phyloP scores from a whole-genome alignment of 2,888 invertebrate species.

The Smittia sp. region DNA sequence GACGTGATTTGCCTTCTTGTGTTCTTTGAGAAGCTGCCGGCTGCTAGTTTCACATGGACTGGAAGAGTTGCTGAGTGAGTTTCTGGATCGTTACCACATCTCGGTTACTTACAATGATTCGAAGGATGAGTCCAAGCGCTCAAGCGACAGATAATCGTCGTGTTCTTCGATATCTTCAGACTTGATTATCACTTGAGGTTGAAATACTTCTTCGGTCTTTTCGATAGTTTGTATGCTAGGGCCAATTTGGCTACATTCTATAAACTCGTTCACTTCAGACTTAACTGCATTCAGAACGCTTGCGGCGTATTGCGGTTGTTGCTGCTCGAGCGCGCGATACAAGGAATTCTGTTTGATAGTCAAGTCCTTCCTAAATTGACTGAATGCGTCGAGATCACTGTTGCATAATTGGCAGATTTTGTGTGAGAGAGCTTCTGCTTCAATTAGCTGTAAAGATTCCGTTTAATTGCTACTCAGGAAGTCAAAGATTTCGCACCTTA shows the following conservation, averaged over 20 bases:
- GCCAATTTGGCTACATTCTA: background rate
- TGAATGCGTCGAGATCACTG: constrained; percentile 25
- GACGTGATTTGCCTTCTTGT: background rate
- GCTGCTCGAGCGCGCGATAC: background rate
- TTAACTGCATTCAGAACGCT: background rate
- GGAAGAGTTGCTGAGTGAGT: too few relatives aligned
- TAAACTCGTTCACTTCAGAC: background rate
- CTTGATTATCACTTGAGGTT: background rate
- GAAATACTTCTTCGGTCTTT: background rate
- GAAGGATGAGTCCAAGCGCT: background rate
- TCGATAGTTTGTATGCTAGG: background rate
- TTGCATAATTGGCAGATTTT: constrained; percentile 22
- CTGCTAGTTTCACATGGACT: too few relatives aligned
- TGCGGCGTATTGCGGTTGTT: background rate
- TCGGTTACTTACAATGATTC: too few relatives aligned
- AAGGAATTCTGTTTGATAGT: background rate
- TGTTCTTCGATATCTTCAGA: background rate
- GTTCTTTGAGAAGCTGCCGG: background rate
- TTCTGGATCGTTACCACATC: too few relatives aligned
- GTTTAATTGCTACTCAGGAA: background rate
- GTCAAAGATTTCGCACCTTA: constrained; percentile 4
- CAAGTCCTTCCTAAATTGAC: constrained; percentile 15
- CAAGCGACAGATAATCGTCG: too few relatives aligned
- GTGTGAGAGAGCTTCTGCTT: background rate
- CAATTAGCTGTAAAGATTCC: constrained; percentile 1